Evolutionary conservation across 2,797 vertebrate species (phyloP), one percentile per base, ranked within the genome.

Genomic region (Decapterus maruadsi): DNA sequence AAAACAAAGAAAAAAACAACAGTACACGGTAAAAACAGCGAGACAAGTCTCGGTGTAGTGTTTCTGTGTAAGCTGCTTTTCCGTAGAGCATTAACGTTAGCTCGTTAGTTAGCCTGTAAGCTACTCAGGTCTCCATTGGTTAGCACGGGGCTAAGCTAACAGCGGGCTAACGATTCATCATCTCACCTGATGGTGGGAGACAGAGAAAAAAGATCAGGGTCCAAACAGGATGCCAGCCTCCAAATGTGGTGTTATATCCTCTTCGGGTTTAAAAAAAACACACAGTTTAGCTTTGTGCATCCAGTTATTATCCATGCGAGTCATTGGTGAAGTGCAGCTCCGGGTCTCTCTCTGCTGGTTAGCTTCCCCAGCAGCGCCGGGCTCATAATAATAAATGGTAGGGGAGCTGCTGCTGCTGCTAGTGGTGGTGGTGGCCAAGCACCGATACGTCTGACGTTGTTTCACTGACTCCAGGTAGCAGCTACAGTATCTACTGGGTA

Each of bases 151-250:
- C 26, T 26, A 26, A 26, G 26, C 50, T 84, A 86, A 74, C 85
- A 65, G 62, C 46, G 54, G 48, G 81, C 87, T 89, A 92, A 78
- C 85, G 16, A 3, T 48, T 65, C 57, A 62, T 10, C 84, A 26
- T 3, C 26, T 91, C 74, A 90, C 89, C 89, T 91, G 84, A 54
- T 11, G 56, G 14, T 14, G 57, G 4, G 26, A 26, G 26, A 26
- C 3, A 3, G 26, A 26, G 26, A 26, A 26, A 55, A 1, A 2
- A 48, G 45, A 59, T 59, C 66, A 20, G 56, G 19, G 14, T 78
- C 73, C 78, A 72, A 29, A 68, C 10, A 22, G 19, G 42, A 17
- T 9, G 48, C 29, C 73, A 12, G 53, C 57, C 58, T 6, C 8
- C 16, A 16, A 42, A 26, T 26, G 26, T 26, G 16, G 6, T 26